Evolutionary conservation across 2,888 invertebrate genomes (phyloP).

Genomic region (Epiblema foenella): DNA sequence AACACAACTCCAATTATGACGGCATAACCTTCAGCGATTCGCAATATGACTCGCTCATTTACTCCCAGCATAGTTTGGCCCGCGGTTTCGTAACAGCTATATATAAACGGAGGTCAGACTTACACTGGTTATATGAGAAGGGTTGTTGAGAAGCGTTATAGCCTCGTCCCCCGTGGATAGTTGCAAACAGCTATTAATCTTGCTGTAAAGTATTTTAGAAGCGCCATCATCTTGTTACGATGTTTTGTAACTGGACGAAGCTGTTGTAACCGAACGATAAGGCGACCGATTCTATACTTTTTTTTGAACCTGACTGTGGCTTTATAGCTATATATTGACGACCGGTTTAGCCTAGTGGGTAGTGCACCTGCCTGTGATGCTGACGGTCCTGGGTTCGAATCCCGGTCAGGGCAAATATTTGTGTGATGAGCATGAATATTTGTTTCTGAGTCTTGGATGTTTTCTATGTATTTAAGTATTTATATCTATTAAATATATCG

Average conservation of each 20-base stretch:
- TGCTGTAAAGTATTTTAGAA: conserved; percentile 5
- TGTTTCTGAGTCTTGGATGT: too few species aligned
- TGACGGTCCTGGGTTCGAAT: too few species aligned
- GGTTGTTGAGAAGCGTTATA: neutral
- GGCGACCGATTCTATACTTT: too few species aligned
- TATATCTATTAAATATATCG: too few species aligned
- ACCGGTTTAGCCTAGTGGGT: too few species aligned
- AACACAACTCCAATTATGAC: conserved; percentile 2
- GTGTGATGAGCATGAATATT: too few species aligned
- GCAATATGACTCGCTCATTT: neutral
- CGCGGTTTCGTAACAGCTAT: neutral
- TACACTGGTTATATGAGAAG: neutral
- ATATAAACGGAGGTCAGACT: neutral
- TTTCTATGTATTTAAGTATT: too few species aligned
- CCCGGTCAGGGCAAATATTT: too few species aligned
- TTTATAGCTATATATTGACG: too few species aligned
- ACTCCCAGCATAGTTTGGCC: neutral
- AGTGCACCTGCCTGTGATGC: too few species aligned
- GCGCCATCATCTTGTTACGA: neutral
- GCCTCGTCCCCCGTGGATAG: neutral
- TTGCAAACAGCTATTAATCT: conserved; percentile 16
- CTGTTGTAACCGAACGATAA: too few species aligned
- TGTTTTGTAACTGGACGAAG: neutral
- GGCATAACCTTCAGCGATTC: conserved; percentile 1
- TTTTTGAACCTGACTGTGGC: too few species aligned